Evolutionary conservation across 2,113 vertebrate species (phyloP).

Genomic region (Heterochromis multidens): DNA sequence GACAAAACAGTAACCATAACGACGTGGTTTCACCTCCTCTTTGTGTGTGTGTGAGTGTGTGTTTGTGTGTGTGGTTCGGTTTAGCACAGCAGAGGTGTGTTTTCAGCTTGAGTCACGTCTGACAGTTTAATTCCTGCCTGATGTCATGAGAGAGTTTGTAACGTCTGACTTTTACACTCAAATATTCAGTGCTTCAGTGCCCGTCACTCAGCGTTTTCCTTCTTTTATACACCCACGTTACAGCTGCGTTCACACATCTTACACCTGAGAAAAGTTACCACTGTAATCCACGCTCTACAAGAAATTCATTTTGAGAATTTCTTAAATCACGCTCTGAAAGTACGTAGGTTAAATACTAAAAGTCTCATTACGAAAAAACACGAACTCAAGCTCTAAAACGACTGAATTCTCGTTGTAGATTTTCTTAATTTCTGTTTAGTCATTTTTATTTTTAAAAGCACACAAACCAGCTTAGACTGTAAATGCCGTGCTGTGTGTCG

Average conservation of each 20-base stretch:
- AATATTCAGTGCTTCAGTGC: background rate
- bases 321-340: background rate
- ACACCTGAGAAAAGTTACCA: background rate
- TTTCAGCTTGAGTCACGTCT: constrained; percentile 54
- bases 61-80: background rate
- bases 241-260: background rate
- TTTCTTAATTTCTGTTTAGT: background rate
- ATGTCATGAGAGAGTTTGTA: constrained; percentile 29
- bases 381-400: background rate
- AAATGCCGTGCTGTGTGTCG: background rate
- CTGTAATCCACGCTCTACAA: no score
- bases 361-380: no score
- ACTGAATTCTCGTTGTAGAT: background rate
- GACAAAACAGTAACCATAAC: constrained; percentile 29
- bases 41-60: background rate
- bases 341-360: background rate
- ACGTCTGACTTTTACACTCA: background rate
- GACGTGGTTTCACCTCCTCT: constrained; percentile 1
- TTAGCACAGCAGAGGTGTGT: constrained; percentile 11
- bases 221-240: background rate
- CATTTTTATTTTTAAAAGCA: background rate
- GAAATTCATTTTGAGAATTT: no score
- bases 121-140: constrained; percentile 36
- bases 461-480: background rate
- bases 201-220: background rate